Evolutionary conservation across 2,797 vertebrate genomes (phyloP), one percentile per base, ranked within the genome.

Genomic region (Fundulus diaphanus): DNA sequence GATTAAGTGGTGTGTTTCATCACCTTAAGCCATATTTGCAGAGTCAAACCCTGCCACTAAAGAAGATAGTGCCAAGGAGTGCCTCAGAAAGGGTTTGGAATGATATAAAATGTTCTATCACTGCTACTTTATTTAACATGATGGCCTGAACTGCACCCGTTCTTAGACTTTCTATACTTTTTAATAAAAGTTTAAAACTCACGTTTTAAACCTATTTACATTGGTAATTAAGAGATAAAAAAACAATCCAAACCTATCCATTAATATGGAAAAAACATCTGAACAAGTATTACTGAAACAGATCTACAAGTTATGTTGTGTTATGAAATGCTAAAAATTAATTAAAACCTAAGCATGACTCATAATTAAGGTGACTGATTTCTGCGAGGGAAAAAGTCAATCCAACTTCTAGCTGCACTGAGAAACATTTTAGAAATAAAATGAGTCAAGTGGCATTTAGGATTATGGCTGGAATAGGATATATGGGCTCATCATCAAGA

Each of bases 1-100:
- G 90, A 93, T 93, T 90, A 93, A 93, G 89, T 91, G 88, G 51
- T 27, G 82, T 88, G 86, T 89, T 92, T 85, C 79, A 54, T 80
- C 88, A 89, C 85, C 86, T 90, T 83, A 86, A 90, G 83, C 83
- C 77, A 83, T 88, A 82, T 91, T 87, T 91, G 81, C 88, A 82
- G 78, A 87, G 76, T 73, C 66, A 73, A 80, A 76, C 71, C 61
- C 71, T 29, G 52, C 52, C 68, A 70, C 48, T 61, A 78, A 78
- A 67, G 72, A 76, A 79, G 70, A 74, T 35, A 80, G 70, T 77
- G 56, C 73, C 70, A 22, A 67, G 27, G 56, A 48, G 66, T 84
- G 42, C 57, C 35, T 61, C 31, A 9, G 70, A 71, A 27, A 52
- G 18, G 24, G 27, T 73, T 33, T 72, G 44, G 52, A 70, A 73